phyloP scores from a whole-genome alignment of 2,888 invertebrate genomes.

The Orthosia gothica region DNA sequence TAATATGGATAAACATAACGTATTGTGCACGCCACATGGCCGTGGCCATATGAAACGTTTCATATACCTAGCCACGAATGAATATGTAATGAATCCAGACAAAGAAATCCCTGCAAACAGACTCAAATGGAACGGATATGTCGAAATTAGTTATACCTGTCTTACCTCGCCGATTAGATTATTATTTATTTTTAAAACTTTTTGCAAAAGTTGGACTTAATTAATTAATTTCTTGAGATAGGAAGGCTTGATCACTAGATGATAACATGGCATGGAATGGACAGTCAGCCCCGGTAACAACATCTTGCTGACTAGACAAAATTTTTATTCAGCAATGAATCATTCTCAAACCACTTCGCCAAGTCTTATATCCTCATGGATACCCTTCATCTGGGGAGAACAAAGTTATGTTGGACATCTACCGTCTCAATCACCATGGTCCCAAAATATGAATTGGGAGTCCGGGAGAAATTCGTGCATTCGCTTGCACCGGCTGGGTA shows the following conservation, averaged over 20 bases:
- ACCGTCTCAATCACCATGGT: slow-evolving; percentile 87
- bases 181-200: background rate
- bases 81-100: slow-evolving; percentile 24
- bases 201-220: no score
- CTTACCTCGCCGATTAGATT: background rate
- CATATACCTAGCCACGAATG: slow-evolving; percentile 6
- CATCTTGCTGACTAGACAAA: background rate
- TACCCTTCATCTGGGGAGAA: no score
- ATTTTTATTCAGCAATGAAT: background rate
- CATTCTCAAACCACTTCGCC: no score
- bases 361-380: no score
- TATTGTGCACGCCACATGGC: slow-evolving; percentile 14
- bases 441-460: no score
- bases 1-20: slow-evolving; percentile 3
- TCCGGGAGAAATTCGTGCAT: no score
- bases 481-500: no score
- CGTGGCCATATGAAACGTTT: slow-evolving; percentile 4
- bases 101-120: slow-evolving; percentile 21
- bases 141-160: slow-evolving; percentile 24
- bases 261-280: background rate
- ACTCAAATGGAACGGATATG: slow-evolving; percentile 7
- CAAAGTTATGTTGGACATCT: background rate
- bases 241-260: no score
- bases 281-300: background rate
- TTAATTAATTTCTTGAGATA: no score